A percentile compares a stretch with the other conserved stretches of the same genome.
Evolutionary conservation across 2,888 invertebrate genomes (phyloP).

Genomic region (Drosophila pegasa): DNA sequence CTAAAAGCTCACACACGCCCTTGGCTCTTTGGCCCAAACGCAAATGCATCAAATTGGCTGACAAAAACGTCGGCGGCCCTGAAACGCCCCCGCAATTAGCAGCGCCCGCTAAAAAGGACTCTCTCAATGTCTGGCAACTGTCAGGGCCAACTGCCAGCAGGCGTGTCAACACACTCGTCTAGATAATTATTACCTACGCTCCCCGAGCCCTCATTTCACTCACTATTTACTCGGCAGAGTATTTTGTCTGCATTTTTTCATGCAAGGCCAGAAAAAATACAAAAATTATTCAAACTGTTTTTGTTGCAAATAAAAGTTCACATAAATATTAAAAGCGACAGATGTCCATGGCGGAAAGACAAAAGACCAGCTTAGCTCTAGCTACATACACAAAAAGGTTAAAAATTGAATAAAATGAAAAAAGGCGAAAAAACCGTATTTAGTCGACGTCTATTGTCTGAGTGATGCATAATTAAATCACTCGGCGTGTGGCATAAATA

Average conservation of each 20-base stretch:
- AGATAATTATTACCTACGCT: slow-evolving; percentile 64
- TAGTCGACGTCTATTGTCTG: slow-evolving; percentile 41
- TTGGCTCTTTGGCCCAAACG: slow-evolving; percentile 31
- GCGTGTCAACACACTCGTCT: slow-evolving; percentile 52
- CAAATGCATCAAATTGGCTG: slow-evolving; percentile 75
- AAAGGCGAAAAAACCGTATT: slow-evolving; percentile 13
- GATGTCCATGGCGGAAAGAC: slow-evolving; percentile 52
- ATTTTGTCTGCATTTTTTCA: slow-evolving; percentile 25
- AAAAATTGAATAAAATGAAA: slow-evolving; percentile 7
- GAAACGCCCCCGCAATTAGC: slow-evolving; percentile 52
- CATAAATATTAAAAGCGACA: slow-evolving; percentile 70
- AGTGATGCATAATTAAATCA: slow-evolving; percentile 71
- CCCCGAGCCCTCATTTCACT: slow-evolving; percentile 16
- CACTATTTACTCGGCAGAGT: not conserved
- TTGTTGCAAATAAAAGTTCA: slow-evolving; percentile 52
- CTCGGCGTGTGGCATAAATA: slow-evolving; percentile 31
- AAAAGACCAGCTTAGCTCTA: slow-evolving; percentile 66
- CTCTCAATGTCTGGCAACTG: slow-evolving; percentile 62
- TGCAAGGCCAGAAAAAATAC: slow-evolving; percentile 47
- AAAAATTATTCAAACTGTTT: slow-evolving; percentile 50
- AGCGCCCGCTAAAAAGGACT: slow-evolving; percentile 26
- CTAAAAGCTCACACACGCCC: slow-evolving; percentile 63
- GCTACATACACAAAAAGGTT: slow-evolving; percentile 13
- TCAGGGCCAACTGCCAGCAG: slow-evolving; percentile 47
- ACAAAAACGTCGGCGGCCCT: slow-evolving; percentile 60